Conservation (phyloP, 2,113 vertebrate species). For the Rhipidura dahli region DNA sequence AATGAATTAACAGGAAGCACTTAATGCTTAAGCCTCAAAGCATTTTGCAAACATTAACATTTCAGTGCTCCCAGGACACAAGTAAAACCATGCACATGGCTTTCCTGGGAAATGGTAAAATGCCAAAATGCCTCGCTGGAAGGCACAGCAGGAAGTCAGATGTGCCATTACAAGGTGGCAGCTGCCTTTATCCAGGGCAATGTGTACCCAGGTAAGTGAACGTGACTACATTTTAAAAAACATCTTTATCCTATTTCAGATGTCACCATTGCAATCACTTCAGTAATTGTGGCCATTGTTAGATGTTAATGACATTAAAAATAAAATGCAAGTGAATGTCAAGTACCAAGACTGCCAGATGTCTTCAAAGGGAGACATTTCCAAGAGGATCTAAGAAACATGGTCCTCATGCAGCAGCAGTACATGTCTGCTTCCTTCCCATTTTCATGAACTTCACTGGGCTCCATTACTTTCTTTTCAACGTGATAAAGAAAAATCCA, state of each 20-base stretch:
- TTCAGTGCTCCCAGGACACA: background rate
- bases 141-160: background rate
- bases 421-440: background rate
- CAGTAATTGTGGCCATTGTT: background rate
- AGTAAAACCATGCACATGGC: background rate
- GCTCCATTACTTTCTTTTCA: background rate
- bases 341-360: background rate
- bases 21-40: background rate
- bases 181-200: background rate
- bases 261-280: background rate
- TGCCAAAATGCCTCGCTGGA: background rate
- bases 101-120: background rate
- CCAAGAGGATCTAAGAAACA: background rate
- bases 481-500: background rate
- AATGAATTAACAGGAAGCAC: background rate
- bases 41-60: background rate
- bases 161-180: background rate
- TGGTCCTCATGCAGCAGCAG: background rate
- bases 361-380: background rate
- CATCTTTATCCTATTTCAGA: background rate
- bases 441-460: background rate
- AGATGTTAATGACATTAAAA: background rate
- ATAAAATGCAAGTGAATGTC: background rate
- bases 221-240: background rate
- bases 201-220: fast-evolving